Evolutionary conservation across 2,113 vertebrate genomes (phyloP), one percentile per base, ranked within the genome.

Genomic region (Aptenodytes patagonicus): DNA sequence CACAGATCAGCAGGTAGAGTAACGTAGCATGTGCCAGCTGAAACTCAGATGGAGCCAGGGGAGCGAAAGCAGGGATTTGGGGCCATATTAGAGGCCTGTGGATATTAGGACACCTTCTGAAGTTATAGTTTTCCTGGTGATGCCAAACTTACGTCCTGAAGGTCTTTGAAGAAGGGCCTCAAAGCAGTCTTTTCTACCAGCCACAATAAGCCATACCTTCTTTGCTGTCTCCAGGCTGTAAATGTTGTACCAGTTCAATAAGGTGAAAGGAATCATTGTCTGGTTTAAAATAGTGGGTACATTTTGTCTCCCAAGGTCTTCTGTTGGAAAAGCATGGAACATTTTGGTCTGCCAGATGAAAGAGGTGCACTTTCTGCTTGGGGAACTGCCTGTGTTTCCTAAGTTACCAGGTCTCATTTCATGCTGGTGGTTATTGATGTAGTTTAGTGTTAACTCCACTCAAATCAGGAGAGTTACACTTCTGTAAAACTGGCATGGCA

Each of bases 291-390:
- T 2, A 82, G 87, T 40, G 29, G 51, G 55, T 52, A 47, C 21
- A 19, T 78, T 81, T 81, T 0, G 0, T 90, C 44, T 90, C 46
- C 70, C 2, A 2, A 6, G 4, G 7, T 69, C 28, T 68, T 75
- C 52, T 55, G 5, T 47, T 76, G 34, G 18, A 85, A 85, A 85
- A 79, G 13, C 24, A 7, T 57, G 24, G 36, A 83, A 90, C 4
- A 24, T 65, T 83, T 87, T 80, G 31, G 32, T 90, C n/a, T 93
- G 21, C 58, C 2, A 19, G 54, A 34, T 90, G 40, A 78, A 75
- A 73, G 26, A 34, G 6, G 6, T 10, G 24, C 25, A 70, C 17
- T 26, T 87, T 54, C 25, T 88, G 5, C 68, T 62, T 62, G 44
- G 29, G n/a, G 38, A 90, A 9, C 82, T 83, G 36, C 34, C 17